phyloP scores from a whole-genome alignment of 2,888 invertebrate genomes.

The Eutolmus rufibarbis region DNA sequence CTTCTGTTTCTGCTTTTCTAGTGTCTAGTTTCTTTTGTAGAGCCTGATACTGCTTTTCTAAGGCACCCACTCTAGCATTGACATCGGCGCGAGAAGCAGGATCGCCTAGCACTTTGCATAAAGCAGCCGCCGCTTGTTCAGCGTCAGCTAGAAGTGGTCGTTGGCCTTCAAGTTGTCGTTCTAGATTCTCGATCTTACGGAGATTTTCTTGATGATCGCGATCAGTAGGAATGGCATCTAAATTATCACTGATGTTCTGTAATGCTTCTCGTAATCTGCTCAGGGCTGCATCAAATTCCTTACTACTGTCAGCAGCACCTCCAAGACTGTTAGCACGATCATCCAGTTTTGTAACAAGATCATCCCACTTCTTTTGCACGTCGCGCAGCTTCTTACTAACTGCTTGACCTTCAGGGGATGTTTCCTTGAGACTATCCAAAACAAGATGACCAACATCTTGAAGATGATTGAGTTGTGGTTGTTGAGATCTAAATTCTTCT shows the following conservation, averaged over 20 bases:
- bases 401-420: slow-evolving; percentile 69
- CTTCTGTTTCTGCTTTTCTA: slow-evolving; percentile 89
- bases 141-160: slow-evolving; percentile 86
- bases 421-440: slow-evolving; percentile 67
- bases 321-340: slow-evolving; percentile 89
- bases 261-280: slow-evolving; percentile 85
- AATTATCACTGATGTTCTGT: slow-evolving; percentile 83
- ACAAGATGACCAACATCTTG: slow-evolving; percentile 82
- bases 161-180: slow-evolving; percentile 87
- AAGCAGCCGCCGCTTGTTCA: slow-evolving; percentile 86
- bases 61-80: slow-evolving; percentile 82
- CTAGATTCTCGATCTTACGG: slow-evolving; percentile 85
- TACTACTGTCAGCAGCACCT: slow-evolving; percentile 89
- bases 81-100: slow-evolving; percentile 90
- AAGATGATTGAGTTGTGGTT: slow-evolving; percentile 86
- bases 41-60: slow-evolving; percentile 87
- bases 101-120: slow-evolving; percentile 88
- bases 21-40: slow-evolving; percentile 89
- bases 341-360: slow-evolving; percentile 79
- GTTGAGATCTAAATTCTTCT: slow-evolving; percentile 93
- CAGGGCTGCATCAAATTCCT: slow-evolving; percentile 90
- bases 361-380: slow-evolving; percentile 81
- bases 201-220: slow-evolving; percentile 87
- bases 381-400: slow-evolving; percentile 76
- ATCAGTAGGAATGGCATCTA: slow-evolving; percentile 82